A percentile compares a stretch with the other conserved stretches of the same genome.
Evolutionary conservation across 2,797 vertebrate genomes (phyloP).

Genomic region (Lerista edwardsae): DNA sequence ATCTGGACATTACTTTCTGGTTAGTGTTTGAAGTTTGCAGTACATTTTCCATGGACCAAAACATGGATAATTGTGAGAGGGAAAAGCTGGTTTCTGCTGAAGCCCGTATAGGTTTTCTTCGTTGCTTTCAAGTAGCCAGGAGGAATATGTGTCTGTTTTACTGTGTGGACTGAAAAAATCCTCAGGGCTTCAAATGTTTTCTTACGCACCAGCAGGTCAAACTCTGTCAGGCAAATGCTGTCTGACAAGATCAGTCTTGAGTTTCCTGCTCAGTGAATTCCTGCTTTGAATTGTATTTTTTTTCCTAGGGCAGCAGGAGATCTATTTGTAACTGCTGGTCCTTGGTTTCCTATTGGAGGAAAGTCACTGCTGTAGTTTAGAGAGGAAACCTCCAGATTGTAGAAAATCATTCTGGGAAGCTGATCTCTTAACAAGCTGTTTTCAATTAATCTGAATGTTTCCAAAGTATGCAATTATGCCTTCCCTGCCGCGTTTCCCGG

Average conservation of each 20-base stretch:
- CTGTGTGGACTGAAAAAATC: background rate
- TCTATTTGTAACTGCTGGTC: background rate
- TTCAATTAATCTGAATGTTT: conserved; percentile 64
- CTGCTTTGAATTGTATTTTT: conserved; percentile 27
- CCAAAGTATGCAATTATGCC: conserved; percentile 40
- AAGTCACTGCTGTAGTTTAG: conserved; percentile 38
- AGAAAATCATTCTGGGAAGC: conserved; percentile 61
- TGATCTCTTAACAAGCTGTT: conserved; percentile 52
- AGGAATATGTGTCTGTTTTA: background rate
- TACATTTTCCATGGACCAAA: background rate
- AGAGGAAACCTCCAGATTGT: conserved; percentile 56
- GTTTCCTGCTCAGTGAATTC: background rate
- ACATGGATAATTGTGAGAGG: background rate
- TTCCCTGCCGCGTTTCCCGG: conserved; percentile 31
- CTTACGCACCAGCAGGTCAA: background rate
- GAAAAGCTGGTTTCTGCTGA: background rate
- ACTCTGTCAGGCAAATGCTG: background rate
- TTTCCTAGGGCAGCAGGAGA: background rate
- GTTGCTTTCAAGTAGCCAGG: background rate
- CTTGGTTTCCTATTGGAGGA: conserved; percentile 35
- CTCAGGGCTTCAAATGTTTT: background rate
- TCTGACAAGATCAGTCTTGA: background rate
- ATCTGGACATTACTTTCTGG: background rate
- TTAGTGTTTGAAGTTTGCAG: background rate
- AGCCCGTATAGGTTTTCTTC: background rate